These are phyloP conservation scores for Lagenorhynchus albirostris DNA, from an alignment of 2,113 vertebrate genomes.

Conservation along the genomic window DNA sequence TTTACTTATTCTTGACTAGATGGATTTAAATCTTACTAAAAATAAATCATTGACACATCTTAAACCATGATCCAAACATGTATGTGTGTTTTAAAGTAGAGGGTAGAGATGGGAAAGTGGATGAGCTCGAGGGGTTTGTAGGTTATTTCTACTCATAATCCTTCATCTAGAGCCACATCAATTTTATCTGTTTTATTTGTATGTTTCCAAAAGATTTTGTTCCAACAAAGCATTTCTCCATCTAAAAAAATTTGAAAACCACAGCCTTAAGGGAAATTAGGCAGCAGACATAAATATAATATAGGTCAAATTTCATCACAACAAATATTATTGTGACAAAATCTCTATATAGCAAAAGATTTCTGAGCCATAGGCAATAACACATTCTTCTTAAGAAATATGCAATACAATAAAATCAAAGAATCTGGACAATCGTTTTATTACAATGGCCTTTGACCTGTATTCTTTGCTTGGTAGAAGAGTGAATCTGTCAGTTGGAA, in stretches of 20 bases:
- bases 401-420: conserved; percentile 60
- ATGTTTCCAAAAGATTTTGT: conserved; percentile 43
- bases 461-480: conserved; percentile 34
- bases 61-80: neutral
- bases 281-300: conserved; percentile 49
- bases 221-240: conserved; percentile 45
- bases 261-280: conserved; percentile 66
- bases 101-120: neutral
- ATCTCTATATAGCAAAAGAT: conserved; percentile 64
- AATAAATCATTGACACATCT: neutral
- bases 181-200: conserved; percentile 54
- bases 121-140: neutral
- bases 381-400: conserved; percentile 70
- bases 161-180: neutral
- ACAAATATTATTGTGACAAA: conserved; percentile 68
- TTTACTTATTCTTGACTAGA: neutral
- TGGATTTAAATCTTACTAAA: neutral
- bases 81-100: neutral
- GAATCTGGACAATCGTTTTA: conserved; percentile 57
- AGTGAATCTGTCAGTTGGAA: conserved; percentile 44
- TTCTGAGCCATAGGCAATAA: conserved; percentile 68
- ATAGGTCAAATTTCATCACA: conserved; percentile 73
- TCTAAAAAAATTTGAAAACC: conserved; percentile 54
- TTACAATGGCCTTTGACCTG: conserved; percentile 62
- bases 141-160: neutral